Evolutionary conservation across 2,888 invertebrate genomes (phyloP).

Genomic region (Philopedon plagiatum): DNA sequence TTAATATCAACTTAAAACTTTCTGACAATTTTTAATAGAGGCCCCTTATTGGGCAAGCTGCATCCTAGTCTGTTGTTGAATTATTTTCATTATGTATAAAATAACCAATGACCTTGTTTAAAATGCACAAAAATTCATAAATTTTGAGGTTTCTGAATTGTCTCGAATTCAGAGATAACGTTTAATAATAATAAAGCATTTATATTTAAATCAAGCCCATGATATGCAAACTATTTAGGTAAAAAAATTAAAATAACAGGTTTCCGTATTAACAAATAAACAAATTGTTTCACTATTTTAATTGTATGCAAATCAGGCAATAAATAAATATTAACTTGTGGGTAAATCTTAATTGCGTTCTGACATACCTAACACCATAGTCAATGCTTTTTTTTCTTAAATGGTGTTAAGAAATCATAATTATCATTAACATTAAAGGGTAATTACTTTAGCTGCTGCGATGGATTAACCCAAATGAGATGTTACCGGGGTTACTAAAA

Average conservation of each 20-base stretch:
- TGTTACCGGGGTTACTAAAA: background rate
- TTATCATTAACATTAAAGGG: background rate
- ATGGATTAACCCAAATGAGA: background rate
- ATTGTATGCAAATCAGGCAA: conserved; percentile 31
- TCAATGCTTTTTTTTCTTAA: background rate
- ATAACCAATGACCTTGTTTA: no score
- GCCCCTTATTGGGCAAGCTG: no score
- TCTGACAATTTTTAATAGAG: no score
- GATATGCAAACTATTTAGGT: conserved; percentile 33
- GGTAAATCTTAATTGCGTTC: conserved; percentile 21
- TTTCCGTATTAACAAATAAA: conserved; percentile 31
- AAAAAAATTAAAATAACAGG: conserved; percentile 30
- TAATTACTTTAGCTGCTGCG: background rate
- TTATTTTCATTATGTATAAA: no score
- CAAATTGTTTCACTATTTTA: conserved; percentile 32
- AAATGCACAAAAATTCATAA: no score
- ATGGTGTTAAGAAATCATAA: background rate
- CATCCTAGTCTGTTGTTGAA: no score
- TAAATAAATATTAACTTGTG: conserved; percentile 28
- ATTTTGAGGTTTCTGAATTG: no score
- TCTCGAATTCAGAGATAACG: no score
- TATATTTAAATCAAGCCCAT: background rate
- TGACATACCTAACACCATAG: conserved; percentile 16
- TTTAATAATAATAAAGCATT: no score
- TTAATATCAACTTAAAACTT: no score